These are phyloP conservation scores for Eupithecia dodoneata DNA, from an alignment of 2,888 invertebrate genomes.

Conservation along the genomic window DNA sequence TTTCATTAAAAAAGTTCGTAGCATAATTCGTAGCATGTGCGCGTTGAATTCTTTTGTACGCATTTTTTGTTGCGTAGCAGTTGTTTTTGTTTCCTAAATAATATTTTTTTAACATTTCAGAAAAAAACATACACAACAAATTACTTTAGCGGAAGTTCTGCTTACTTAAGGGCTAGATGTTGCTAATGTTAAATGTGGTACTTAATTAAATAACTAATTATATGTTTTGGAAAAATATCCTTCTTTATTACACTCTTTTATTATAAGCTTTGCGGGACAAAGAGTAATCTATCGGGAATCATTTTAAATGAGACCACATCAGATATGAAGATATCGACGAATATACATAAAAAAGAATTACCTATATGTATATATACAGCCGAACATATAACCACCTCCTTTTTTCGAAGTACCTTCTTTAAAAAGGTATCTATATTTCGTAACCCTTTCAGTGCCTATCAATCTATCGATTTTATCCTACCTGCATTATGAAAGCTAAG, in stretches of 20 bases:
- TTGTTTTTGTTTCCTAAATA: not conserved
- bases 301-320: too few species aligned
- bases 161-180: not conserved
- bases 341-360: too few species aligned
- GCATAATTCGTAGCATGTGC: slow-evolving; percentile 24
- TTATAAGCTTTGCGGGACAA: too few species aligned
- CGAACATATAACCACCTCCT: too few species aligned
- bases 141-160: not conserved
- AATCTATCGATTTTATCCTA: not conserved
- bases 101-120: not conserved
- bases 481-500: slow-evolving; percentile 12
- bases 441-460: not conserved
- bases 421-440: not conserved
- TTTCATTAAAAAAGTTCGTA: slow-evolving; percentile 12
- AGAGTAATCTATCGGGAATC: too few species aligned
- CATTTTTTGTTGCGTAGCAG: not conserved
- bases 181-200: too few species aligned
- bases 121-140: not conserved
- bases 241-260: too few species aligned
- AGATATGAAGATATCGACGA: too few species aligned
- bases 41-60: slow-evolving; percentile 25
- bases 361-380: too few species aligned
- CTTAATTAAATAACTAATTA: too few species aligned
- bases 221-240: too few species aligned
- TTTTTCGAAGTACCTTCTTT: too few species aligned